These are phyloP conservation scores for Boulengeromyrus knoepffleri DNA, from an alignment of 2,113 vertebrate genomes.

Conservation along the genomic window DNA sequence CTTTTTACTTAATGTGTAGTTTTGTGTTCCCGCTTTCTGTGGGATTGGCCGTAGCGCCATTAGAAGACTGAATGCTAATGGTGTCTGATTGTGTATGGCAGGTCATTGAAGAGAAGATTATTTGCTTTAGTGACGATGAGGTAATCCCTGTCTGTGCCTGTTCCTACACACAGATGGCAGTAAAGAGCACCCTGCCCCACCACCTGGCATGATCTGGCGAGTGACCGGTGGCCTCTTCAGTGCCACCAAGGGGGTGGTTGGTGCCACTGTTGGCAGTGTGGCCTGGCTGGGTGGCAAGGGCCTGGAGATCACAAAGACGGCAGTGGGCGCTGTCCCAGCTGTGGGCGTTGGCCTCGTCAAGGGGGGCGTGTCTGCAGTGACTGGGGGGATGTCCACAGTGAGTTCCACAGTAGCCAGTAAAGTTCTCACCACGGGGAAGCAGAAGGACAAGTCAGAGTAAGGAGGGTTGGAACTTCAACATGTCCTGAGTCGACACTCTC, in stretches of 20 bases:
- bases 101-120: background rate
- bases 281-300: constrained; percentile 67
- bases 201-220: constrained; percentile 58
- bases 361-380: constrained; percentile 59
- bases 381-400: constrained; percentile 58
- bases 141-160: background rate
- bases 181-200: constrained; percentile 47
- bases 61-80: background rate
- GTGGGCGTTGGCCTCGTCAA: constrained; percentile 64
- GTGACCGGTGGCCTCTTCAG: constrained; percentile 64
- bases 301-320: constrained; percentile 61
- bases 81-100: background rate
- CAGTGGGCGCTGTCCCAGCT: constrained; percentile 55
- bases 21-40: background rate
- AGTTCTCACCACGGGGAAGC: constrained; percentile 61
- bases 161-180: constrained; percentile 24
- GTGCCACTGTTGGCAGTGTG: constrained; percentile 62
- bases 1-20: background rate
- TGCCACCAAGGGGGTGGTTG: constrained; percentile 61
- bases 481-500: background rate
- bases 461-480: constrained; percentile 6
- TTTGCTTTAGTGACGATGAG: background rate
- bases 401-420: constrained; percentile 43
- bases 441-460: constrained; percentile 69
- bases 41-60: background rate